Evolutionary conservation across 2,888 invertebrate species (phyloP).

Genomic region (Allophyes oxyacanthae): DNA sequence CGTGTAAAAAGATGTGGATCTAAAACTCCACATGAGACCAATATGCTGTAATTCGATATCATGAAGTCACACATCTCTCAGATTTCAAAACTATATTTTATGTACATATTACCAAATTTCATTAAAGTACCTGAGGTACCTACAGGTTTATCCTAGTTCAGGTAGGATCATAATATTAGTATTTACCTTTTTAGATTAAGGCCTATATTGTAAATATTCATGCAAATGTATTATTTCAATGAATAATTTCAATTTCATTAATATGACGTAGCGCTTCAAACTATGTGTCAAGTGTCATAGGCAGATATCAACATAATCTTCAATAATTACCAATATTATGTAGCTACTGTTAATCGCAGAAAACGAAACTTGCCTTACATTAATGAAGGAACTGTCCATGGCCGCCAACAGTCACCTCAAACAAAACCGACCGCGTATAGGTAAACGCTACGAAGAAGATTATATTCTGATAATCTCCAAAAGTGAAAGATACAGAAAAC

Average conservation of each 20-base stretch:
- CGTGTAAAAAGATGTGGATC: too few relatives aligned
- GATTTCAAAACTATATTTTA: too few relatives aligned
- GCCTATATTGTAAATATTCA: too few relatives aligned
- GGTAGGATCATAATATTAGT: too few relatives aligned
- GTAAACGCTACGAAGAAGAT: conserved; percentile 19
- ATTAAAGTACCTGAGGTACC: too few relatives aligned
- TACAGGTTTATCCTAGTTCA: too few relatives aligned
- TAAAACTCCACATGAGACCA: conserved; percentile 5
- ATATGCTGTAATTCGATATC: conserved; percentile 7
- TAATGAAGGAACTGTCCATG: conserved; percentile 7
- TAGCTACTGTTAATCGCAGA: conserved; percentile 39
- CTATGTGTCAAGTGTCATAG: conserved; percentile 14
- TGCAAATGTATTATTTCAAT: too few relatives aligned
- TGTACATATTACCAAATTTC: too few relatives aligned
- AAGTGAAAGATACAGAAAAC: conserved; percentile 15
- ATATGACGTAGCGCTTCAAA: conserved; percentile 10
- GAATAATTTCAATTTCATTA: conserved; percentile 5
- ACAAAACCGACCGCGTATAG: conserved; percentile 7
- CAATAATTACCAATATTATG: conserved; percentile 32
- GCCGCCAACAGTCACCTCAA: conserved; percentile 12
- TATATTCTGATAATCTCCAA: conserved; percentile 24
- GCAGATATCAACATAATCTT: conserved; percentile 35
- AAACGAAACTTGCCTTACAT: conserved; percentile 14
- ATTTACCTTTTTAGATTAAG: too few relatives aligned
- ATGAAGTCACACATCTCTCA: conserved; percentile 19